phyloP scores from a whole-genome alignment of 37 sponge, comb jelly and placozoan species.

The Corticium candelabrum region DNA sequence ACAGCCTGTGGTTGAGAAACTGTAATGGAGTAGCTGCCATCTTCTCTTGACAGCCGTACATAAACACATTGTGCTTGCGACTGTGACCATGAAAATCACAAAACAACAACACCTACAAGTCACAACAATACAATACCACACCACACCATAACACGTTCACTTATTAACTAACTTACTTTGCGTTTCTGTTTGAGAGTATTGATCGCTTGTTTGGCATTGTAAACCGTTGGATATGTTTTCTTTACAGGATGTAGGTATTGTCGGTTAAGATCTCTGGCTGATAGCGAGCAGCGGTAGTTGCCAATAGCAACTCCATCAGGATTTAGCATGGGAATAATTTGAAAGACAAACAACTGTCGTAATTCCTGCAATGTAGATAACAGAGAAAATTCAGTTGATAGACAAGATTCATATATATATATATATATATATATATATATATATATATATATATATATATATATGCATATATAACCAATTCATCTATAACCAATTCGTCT shows the following conservation, averaged over 20 bases:
- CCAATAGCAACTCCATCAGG: conserved; percentile 96
- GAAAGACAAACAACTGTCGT: conserved; percentile 86
- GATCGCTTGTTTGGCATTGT: too few species aligned
- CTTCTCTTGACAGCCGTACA: conserved; percentile 85
- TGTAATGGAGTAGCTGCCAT: neutral
- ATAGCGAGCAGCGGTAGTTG: conserved; percentile 94
- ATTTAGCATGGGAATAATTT: conserved; percentile 95
- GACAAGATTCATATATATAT: neutral
- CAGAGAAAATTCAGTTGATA: neutral
- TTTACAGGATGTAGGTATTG: neutral
- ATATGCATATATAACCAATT: too few species aligned
- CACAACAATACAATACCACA: too few species aligned
- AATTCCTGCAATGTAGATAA: too few species aligned
- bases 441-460: neutral
- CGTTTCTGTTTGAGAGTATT: too few species aligned
- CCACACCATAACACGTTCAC: too few species aligned
- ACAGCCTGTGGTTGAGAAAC: neutral
- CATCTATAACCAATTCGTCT: too few species aligned
- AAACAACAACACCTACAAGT: conserved; percentile 78
- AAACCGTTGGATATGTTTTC: too few species aligned
- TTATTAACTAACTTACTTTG: too few species aligned
- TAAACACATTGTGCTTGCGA: conserved; percentile 87
- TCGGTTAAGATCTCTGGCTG: conserved; percentile 90
- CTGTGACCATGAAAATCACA: conserved; percentile 99
- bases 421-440: neutral